phyloP scores from a whole-genome alignment of 2,797 vertebrate species.

The Carduelis carduelis region DNA sequence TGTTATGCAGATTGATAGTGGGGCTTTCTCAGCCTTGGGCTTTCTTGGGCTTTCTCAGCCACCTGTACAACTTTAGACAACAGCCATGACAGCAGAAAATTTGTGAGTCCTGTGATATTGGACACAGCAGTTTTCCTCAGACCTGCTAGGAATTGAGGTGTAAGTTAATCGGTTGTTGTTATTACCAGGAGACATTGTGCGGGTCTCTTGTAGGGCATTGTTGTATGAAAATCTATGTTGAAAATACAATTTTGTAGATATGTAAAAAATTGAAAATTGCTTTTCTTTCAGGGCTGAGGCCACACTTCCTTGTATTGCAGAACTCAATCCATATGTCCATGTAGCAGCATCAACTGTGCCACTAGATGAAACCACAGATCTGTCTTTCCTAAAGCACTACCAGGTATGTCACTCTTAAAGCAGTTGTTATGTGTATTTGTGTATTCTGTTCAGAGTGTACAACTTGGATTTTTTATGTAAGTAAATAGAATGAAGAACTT shows the following conservation, averaged over 20 bases:
- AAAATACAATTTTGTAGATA: not conserved
- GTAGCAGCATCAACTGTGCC: constrained; percentile 82
- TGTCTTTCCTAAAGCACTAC: constrained; percentile 88
- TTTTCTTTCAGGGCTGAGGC: constrained; percentile 85
- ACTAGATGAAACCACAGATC: constrained; percentile 84
- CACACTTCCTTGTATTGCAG: constrained; percentile 84
- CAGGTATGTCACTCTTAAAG: constrained; percentile 76
- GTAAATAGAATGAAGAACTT: not conserved
- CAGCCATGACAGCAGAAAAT: not conserved
- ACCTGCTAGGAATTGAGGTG: not conserved
- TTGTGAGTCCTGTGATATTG: not conserved
- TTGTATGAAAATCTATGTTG: not conserved
- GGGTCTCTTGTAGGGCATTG: not conserved
- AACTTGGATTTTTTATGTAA: not conserved
- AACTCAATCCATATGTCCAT: constrained; percentile 94
- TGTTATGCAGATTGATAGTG: not conserved
- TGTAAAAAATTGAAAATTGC: not conserved
- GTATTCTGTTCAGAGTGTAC: not conserved
- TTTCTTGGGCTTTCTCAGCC: not conserved
- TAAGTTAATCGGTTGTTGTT: not conserved
- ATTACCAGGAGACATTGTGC: not conserved
- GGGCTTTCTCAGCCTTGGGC: not conserved
- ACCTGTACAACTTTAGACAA: not conserved
- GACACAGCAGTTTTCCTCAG: not conserved
- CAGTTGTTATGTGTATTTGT: not conserved